These are phyloP conservation scores for Bubo blakistoni DNA, from an alignment of 2,113 vertebrate genomes.

Conservation along the genomic window DNA sequence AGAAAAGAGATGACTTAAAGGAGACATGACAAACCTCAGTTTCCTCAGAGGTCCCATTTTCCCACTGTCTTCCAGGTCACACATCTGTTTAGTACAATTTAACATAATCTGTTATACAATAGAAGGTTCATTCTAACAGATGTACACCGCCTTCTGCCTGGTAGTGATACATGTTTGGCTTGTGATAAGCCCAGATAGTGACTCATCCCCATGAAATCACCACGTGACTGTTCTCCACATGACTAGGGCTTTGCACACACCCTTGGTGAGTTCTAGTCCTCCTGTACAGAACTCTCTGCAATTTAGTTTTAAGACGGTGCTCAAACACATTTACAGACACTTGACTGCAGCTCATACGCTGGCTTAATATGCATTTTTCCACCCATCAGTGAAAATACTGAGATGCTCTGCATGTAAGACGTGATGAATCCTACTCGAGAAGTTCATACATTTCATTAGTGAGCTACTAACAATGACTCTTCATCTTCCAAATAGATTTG, in stretches of 20 bases:
- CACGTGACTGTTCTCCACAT: neutral
- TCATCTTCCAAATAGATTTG: neutral
- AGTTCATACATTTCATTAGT: neutral
- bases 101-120: neutral
- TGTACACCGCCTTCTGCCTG: neutral
- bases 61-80: neutral
- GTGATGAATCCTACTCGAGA: neutral
- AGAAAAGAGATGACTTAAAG: neutral
- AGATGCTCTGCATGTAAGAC: neutral
- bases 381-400: neutral
- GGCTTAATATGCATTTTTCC: neutral
- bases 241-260: neutral
- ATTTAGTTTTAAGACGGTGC: neutral
- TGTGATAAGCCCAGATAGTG: neutral
- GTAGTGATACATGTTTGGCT: neutral
- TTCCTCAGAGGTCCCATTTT: neutral
- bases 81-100: neutral
- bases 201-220: neutral
- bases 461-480: neutral
- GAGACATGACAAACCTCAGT: neutral
- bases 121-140: neutral
- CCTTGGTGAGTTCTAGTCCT: neutral
- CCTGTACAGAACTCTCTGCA: neutral
- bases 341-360: fast-evolving
- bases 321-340: neutral